These are phyloP conservation scores for Cosmia pyralina DNA, from an alignment of 2,888 invertebrate species.

Conservation along the genomic window DNA sequence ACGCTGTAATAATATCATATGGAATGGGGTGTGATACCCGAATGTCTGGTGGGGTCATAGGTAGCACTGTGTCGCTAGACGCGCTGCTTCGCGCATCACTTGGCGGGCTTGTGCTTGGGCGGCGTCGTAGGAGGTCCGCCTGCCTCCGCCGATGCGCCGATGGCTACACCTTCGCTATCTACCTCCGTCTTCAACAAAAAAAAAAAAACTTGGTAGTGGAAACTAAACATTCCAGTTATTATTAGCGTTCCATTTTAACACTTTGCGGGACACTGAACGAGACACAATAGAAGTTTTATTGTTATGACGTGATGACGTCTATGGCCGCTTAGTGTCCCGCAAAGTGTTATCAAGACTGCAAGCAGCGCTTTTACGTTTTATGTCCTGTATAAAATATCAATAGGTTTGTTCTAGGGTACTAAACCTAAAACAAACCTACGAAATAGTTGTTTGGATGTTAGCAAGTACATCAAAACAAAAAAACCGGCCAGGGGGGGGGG, in stretches of 20 bases:
- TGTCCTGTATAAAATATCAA: neutral
- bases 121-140: constrained; percentile 88
- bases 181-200: constrained; percentile 81
- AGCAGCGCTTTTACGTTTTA: neutral
- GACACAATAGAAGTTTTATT: too few species aligned
- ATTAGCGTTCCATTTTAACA: neutral
- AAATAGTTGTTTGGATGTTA: too few species aligned
- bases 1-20: constrained; percentile 43
- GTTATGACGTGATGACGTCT: too few species aligned
- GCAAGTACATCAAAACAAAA: too few species aligned
- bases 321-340: too few species aligned
- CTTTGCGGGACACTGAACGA: too few species aligned
- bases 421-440: too few species aligned
- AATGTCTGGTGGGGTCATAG: constrained; percentile 42
- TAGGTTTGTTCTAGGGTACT: too few species aligned
- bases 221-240: neutral
- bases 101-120: constrained; percentile 85
- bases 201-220: neutral
- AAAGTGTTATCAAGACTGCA: neutral
- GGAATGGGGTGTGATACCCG: constrained; percentile 54
- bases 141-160: constrained; percentile 87
- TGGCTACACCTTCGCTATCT: constrained; percentile 88
- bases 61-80: constrained; percentile 38
- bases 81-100: constrained; percentile 77
- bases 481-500: too few species aligned